Conservation (phyloP, 2,113 vertebrate species). For the Paraplagusia blochii region DNA sequence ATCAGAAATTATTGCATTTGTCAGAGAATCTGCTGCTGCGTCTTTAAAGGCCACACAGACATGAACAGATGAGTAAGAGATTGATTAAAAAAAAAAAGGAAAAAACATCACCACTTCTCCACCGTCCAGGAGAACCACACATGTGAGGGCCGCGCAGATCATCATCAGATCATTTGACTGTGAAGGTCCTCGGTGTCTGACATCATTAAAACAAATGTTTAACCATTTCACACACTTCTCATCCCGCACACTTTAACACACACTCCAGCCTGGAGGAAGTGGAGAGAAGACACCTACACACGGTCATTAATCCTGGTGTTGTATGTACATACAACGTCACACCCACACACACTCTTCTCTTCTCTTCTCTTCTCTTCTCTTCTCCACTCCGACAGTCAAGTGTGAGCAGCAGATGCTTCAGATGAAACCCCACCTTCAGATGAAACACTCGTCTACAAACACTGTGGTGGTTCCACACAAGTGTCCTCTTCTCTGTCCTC, state of each 20-base stretch:
- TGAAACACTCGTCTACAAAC: no score
- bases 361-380: neutral
- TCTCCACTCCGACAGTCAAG: slow-evolving; percentile 1
- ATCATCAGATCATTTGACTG: slow-evolving; percentile 13
- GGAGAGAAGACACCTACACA: neutral
- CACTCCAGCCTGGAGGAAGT: neutral
- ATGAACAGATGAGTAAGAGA: no score
- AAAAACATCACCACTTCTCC: neutral
- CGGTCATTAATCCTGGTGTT: neutral
- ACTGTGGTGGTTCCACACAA: neutral
- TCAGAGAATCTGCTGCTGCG: no score
- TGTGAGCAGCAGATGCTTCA: slow-evolving; percentile 10
- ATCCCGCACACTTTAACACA: neutral
- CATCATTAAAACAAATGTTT: neutral
- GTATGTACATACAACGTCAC: neutral
- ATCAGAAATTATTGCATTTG: no score
- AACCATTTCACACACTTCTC: neutral
- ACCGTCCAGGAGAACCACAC: neutral
- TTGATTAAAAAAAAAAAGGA: neutral
- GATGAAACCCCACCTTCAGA: slow-evolving; percentile 14
- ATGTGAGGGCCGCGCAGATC: no score
- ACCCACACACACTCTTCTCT: neutral
- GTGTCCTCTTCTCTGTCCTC: neutral
- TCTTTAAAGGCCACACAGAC: no score
- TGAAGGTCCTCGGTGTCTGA: neutral